Base-by-base conservation (phyloP, 2,888 invertebrate species). In the Melieria picta region DNA sequence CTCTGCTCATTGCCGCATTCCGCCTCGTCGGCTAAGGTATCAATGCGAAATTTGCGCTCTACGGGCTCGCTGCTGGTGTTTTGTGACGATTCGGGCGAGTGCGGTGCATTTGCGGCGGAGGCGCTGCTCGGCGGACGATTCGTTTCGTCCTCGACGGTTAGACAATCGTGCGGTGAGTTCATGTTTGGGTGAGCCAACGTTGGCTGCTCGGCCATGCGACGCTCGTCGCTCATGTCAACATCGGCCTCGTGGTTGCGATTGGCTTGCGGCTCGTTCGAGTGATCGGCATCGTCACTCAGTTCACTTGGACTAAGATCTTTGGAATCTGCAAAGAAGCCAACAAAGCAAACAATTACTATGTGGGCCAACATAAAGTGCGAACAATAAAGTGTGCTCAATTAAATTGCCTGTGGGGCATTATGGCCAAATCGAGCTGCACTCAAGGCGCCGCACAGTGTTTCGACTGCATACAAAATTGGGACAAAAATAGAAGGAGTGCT, bases 241-340 rank as follows among this genome's bases (percentile, higher is more conserved):
- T 76, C 71, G 72, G 78, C 76, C 65, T 80, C 73, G 65, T 77
- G 76, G 9, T 64, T 50, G 72, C 65, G 74, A 60, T 77, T 74
- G 13, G 74, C 76, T 63, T 78, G 64, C 50, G 69, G 61, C 7
- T 71, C 65, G 7, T 65, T 73, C 56, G 65, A 75, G 55, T 77
- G 75, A 73, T 80, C 77, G 48, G 71, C 68, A 72, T 83, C 81
- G 71, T 81, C 82, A 74, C 76, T 79, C 73, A 83, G 76, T 73
- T 84, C 84, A 74, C 80, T 82, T 70, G 83, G 79, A 76, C 79
- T 81, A 72, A 85, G 80, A 79, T 86, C 86, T 83, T 86, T 86
- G 82, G 85, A 84, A 83, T 86, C 86, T 86, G 79, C 61, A 79
- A 79, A 56, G 64, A 48, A 7, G 69, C 62, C 69, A 50, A 73